Percentiles rank a stretch among this genome's conserved stretches.
Conservation (phyloP, 2,888 invertebrate species). For the Melipona beecheii region DNA sequence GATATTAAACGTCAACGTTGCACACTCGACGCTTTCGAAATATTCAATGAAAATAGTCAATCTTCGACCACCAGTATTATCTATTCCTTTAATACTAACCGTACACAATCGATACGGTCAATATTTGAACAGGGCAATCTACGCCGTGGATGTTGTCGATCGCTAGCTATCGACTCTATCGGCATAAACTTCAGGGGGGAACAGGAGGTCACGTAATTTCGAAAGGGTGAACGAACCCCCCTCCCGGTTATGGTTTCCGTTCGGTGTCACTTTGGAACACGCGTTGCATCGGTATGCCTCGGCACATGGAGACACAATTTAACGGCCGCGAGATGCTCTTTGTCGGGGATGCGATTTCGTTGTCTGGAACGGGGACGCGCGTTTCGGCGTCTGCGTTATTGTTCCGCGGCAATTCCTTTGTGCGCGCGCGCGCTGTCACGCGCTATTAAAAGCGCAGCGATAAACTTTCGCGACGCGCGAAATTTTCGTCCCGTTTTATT, state of each 20-base stretch:
- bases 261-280: neutral
- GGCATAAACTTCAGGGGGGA: neutral
- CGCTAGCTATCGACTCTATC: no score
- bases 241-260: neutral
- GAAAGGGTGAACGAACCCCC: neutral
- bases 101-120: neutral
- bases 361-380: conserved; percentile 22
- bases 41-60: neutral
- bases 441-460: conserved; percentile 38
- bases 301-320: conserved; percentile 1
- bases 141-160: neutral
- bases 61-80: neutral
- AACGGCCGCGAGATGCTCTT: neutral
- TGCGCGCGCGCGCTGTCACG: conserved; percentile 16
- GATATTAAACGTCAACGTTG: neutral
- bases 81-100: neutral
- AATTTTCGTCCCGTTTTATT: conserved; percentile 14
- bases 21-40: neutral
- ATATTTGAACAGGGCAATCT: neutral
- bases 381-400: conserved; percentile 25
- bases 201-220: neutral
- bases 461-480: conserved; percentile 15
- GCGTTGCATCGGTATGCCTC: neutral
- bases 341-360: conserved; percentile 24
- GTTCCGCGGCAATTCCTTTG: conserved; percentile 25